Base-by-base conservation (phyloP, 2,888 invertebrate genomes). In the Cryptocephalus primarius region DNA sequence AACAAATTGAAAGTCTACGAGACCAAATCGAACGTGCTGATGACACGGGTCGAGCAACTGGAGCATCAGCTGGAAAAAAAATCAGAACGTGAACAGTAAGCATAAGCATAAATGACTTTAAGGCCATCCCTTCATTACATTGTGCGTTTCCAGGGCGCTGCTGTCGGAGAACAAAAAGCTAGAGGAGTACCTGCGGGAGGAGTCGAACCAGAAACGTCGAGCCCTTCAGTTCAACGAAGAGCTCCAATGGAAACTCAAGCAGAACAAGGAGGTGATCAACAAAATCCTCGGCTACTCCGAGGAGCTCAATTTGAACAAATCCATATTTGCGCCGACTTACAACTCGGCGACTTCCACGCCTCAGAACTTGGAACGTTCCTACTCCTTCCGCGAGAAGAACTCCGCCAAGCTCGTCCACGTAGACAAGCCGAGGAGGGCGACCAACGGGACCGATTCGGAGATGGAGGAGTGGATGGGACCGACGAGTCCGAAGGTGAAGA, bases 21-120 rank as follows among this genome's bases (percentile, higher is more conserved):
- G 65, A 83, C 86, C 33, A 85, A 82, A 54, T 79, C 85, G n/a
- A 80, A 83, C 14, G 74, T 82, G 0, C 76, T 92, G 33, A 80
- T 86, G 43, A 88, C 92, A 49, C 81, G 88, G 49, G 85, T 88
- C 44, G 93, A 93, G 67, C 93, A 95, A 70, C 72, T 94, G 46
- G 80, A 82, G 66, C 82, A 78, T 59, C 89, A 80, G 70, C 75
- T 81, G 63, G 82, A 77, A 61, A 79, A 72, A 54, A 85, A 83
- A 68, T 74, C 75, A 22, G 79, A 83, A 54, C 76, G 80, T 53
- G 91, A 94, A 70, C 82, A 81, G 77, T 84, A 71, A 72, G 77
- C 64, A 13, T 36, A n/a, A 12, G 6, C 12, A 6, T 36, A n/a
- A 36, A 2, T 22, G 36, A 11, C 36, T 11, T 9, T 9, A 34